These are phyloP conservation scores for Chromis chromis DNA, from an alignment of 2,797 vertebrate species.

Conservation along the genomic window DNA sequence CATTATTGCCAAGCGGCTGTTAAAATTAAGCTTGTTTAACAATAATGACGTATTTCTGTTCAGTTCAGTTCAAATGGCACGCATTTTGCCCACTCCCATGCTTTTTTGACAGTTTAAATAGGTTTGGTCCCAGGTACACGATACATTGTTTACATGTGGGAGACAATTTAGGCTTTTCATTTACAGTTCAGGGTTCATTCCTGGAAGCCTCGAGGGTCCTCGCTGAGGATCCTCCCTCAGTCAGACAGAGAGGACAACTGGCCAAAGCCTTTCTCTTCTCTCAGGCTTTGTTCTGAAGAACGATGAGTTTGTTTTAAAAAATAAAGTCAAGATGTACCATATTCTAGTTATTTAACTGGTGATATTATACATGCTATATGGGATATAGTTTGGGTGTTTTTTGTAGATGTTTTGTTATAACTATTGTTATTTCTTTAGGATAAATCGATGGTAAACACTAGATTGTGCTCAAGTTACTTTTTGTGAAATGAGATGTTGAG, in stretches of 20 bases:
- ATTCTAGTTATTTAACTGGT: conserved; percentile 56
- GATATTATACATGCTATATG: conserved; percentile 25
- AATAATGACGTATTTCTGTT: not conserved
- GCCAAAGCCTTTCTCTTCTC: conserved; percentile 37
- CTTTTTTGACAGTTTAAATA: conserved; percentile 3
- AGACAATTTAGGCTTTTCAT: conserved; percentile 12
- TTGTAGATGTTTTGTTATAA: conserved; percentile 35
- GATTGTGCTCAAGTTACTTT: conserved; percentile 45
- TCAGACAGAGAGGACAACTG: conserved; percentile 27
- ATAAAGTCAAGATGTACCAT: conserved; percentile 42
- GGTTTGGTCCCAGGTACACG: conserved; percentile 8
- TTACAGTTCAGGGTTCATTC: conserved; percentile 16
- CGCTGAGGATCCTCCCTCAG: conserved; percentile 15
- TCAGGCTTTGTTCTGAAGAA: conserved; percentile 48
- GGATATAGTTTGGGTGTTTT: conserved; percentile 41
- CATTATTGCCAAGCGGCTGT: not conserved
- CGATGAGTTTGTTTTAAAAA: conserved; percentile 20
- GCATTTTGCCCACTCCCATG: not conserved
- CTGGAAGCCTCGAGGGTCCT: conserved; percentile 18
- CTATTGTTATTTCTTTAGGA: conserved; percentile 26
- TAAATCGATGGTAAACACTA: conserved; percentile 40
- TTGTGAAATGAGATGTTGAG: conserved; percentile 29
- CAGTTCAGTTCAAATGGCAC: not conserved
- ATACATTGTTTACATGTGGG: conserved; percentile 18
- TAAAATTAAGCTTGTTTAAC: not conserved